These are phyloP conservation scores for Xyrichtys novacula DNA, from an alignment of 2,797 vertebrate genomes.

Conservation along the genomic window DNA sequence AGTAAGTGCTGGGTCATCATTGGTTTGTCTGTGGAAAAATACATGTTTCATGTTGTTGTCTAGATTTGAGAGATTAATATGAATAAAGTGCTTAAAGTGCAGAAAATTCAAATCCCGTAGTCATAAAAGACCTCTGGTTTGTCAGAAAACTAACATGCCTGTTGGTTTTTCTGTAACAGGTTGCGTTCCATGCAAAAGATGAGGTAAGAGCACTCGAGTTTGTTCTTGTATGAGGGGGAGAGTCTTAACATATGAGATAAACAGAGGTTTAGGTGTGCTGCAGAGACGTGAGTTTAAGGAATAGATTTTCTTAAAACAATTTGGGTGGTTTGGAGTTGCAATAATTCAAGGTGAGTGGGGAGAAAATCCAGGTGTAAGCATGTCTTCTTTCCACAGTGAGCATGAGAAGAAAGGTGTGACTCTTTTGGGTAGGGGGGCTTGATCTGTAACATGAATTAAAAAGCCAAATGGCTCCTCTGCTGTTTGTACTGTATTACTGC, in stretches of 20 bases:
- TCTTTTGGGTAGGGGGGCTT: conserved; percentile 25
- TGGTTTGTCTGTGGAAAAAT: background rate
- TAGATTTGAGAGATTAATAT: background rate
- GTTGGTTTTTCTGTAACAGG: conserved; percentile 77
- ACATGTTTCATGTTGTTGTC: background rate
- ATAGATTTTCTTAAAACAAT: conserved; percentile 67
- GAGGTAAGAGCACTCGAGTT: conserved; percentile 85
- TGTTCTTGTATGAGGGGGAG: no score
- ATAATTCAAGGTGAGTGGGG: conserved; percentile 64
- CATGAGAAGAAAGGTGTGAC: conserved; percentile 56
- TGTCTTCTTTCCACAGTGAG: conserved; percentile 59
- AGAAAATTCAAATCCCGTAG: no score
- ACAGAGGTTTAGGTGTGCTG: no score
- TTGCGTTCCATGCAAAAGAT: conserved; percentile 94
- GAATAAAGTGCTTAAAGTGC: no score
- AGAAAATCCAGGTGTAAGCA: conserved; percentile 48
- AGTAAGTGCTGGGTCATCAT: conserved; percentile 77
- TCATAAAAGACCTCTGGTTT: no score
- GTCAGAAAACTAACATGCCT: conserved; percentile 33
- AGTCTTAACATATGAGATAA: no score
- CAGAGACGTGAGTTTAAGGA: no score
- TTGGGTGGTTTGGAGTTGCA: conserved; percentile 72
- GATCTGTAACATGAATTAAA: conserved; percentile 54
- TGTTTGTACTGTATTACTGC: conserved; percentile 73
- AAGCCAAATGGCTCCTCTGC: conserved; percentile 61